Conservation (phyloP, 2,797 vertebrate genomes). For the Coregonus suidteri region DNA sequence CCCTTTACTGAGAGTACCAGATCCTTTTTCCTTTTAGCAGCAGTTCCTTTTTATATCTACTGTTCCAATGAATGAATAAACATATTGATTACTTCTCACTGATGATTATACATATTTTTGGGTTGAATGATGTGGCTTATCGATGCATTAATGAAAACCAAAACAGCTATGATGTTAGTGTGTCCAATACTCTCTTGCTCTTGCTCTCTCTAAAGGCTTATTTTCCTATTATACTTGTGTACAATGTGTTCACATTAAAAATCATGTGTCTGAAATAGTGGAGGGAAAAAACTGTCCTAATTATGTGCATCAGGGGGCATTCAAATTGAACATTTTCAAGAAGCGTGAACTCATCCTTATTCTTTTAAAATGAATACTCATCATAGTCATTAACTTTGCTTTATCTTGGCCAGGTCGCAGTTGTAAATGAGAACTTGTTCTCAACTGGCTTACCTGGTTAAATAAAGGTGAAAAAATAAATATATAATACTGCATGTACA, state of each 20-base stretch:
- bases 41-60: not conserved
- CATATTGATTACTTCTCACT: not conserved
- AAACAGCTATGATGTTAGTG: not conserved
- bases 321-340: conserved; percentile 32
- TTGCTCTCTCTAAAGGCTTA: not conserved
- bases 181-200: not conserved
- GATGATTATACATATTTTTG: not conserved
- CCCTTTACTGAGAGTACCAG: not conserved
- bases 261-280: not conserved
- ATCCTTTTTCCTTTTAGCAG: not conserved
- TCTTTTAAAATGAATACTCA: conserved; percentile 46
- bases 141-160: not conserved
- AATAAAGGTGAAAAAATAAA: too few relatives aligned
- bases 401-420: too few relatives aligned
- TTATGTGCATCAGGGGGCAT: conserved; percentile 25
- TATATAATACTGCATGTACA: conserved; percentile 30
- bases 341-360: conserved; percentile 24
- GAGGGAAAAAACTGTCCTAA: conserved; percentile 6
- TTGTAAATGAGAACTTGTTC: too few relatives aligned
- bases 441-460: too few relatives aligned
- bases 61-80: not conserved
- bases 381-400: conserved; percentile 49
- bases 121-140: not conserved
- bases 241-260: not conserved
- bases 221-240: not conserved